Evolutionary conservation across 2,797 vertebrate species (phyloP), one percentile per base, ranked within the genome.

Genomic region (Centroberyx gerrardi): DNA sequence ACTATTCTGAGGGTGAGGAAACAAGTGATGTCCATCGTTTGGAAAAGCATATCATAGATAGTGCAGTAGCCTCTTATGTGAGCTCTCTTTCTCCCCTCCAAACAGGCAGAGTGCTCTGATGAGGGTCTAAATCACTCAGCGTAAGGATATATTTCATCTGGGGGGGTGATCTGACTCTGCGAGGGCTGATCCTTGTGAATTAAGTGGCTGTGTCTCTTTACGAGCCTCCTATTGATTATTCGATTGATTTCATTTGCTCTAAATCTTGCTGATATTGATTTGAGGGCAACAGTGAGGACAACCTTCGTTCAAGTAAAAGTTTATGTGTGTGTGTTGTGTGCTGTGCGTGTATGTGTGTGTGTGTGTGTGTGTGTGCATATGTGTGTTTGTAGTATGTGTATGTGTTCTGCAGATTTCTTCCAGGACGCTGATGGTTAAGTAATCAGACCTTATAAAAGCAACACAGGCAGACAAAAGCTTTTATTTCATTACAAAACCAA

Each of bases 191-290:
- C 55, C 53, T 64, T 2, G 2, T 79, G 74, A 86, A 82, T 81
- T 58, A 81, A 78, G 62, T 4, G 40, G 33, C 68, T 73, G 60
- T 76, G 76, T 85, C 53, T 82, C 62, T 87, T 90, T 87, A 86
- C 59, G 68, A 79, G 83, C 75, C 38, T 63, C 66, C 18, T 0
- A 86, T 84, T 67, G 85, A 92, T 90, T 84, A 81, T 80, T 74
- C 15, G 0, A 87, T 83, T 83, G 78, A 89, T 89, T 84, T 62
- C 0, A 33, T 74, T 82, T 64, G 58, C 84, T 80, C 54, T 89
- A 83, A 91, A 85, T 88, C 83, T 87, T 70, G 22, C 56, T n/a
- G 0, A 22, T 61, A 88, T 90, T 81, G 80, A 90, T 82, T 81
- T 53, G 40, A 70, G 62, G 58, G 52, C 72, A 33, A 80, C 8